Evolutionary conservation across 2,797 vertebrate genomes (phyloP).

Genomic region (Podarcis lilfordi): DNA sequence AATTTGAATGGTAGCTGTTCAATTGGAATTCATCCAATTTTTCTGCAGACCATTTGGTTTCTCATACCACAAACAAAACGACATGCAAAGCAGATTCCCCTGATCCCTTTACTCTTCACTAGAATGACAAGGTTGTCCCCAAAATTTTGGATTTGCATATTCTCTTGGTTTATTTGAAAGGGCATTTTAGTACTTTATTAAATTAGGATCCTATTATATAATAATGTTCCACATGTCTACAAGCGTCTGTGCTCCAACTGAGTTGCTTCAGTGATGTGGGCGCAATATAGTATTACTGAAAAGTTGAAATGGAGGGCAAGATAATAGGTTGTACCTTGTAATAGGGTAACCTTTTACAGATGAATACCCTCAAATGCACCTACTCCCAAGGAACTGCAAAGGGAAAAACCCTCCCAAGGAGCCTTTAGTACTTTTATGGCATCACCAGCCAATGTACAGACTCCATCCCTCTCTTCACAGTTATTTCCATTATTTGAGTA

Average conservation of each 20-base stretch:
- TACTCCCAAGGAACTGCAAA: not conserved
- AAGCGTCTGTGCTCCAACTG: not conserved
- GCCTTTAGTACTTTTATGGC: not conserved
- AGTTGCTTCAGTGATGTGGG: not conserved
- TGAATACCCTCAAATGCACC: not conserved
- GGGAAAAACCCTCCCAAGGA: not conserved
- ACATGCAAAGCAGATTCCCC: constrained; percentile 67
- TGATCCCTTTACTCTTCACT: constrained; percentile 27
- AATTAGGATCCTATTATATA: not conserved
- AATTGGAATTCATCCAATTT: constrained; percentile 77
- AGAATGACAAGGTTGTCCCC: constrained; percentile 38
- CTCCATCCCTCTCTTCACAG: not conserved
- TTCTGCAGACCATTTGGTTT: constrained; percentile 74
- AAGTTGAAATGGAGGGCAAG: not conserved
- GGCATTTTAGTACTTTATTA: not conserved
- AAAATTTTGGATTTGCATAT: constrained; percentile 20
- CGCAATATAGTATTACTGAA: not conserved
- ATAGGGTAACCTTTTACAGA: not conserved
- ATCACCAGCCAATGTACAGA: not conserved
- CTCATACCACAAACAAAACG: constrained; percentile 68
- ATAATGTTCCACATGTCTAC: not conserved
- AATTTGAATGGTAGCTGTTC: constrained; percentile 76
- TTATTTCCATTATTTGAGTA: not conserved
- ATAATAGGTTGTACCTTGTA: not conserved
- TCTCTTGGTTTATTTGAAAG: constrained; percentile 12